Conservation (phyloP, 64 coral and sea anemone genomes). For the Dendronephthya gigantea region DNA sequence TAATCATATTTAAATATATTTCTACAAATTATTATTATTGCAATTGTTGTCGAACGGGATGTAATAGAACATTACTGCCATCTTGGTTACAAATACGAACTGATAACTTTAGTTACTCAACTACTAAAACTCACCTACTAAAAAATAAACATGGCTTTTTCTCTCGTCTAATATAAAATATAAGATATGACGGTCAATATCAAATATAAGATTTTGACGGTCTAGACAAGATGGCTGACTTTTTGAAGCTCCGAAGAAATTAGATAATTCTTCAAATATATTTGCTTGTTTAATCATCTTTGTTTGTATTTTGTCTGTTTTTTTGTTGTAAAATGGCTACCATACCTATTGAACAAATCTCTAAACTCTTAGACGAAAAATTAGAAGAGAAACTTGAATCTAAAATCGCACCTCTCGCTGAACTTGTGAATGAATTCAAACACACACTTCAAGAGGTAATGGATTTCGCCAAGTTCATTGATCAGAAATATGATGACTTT, state of each 20-base stretch:
- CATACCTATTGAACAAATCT: slow-evolving; percentile 2
- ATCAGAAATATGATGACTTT: slow-evolving; percentile 21
- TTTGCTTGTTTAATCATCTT: too few species aligned
- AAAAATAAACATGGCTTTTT: background rate
- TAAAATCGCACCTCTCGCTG: slow-evolving; percentile 4
- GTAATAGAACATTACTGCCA: background rate
- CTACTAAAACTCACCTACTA: too few species aligned
- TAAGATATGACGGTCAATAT: too few species aligned
- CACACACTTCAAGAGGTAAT: slow-evolving; percentile 5
- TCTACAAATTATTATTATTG: background rate
- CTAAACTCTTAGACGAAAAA: slow-evolving; percentile 15
- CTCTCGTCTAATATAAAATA: too few species aligned
- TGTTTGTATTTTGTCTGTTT: too few species aligned
- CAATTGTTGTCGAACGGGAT: background rate
- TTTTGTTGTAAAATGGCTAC: background rate
- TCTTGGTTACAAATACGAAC: background rate
- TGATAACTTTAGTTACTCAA: too few species aligned
- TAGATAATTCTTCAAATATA: too few species aligned
- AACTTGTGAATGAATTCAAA: background rate
- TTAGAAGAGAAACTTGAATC: slow-evolving; percentile 16
- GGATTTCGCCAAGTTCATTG: background rate
- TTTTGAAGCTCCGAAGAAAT: too few species aligned
- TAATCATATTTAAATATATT: background rate
- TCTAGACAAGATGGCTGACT: too few species aligned
- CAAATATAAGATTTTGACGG: too few species aligned